Percentiles rank a stretch among this genome's conserved stretches.
These are phyloP conservation scores for Orchesella cincta DNA, from an alignment of 1,140 invertebrate genomes.

Conservation along the genomic window DNA sequence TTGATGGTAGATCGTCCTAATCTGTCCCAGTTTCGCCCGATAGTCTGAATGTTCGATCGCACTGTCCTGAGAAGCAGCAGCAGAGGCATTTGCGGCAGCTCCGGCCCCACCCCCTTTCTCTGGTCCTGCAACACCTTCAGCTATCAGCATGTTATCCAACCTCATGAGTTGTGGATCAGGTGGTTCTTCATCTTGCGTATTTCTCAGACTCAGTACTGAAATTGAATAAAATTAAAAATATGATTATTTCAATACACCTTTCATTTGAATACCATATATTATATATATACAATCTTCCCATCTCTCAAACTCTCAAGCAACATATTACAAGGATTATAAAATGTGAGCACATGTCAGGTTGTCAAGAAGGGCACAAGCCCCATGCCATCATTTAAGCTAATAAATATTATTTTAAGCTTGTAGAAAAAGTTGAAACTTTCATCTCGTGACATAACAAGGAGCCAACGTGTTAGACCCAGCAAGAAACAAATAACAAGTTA, in stretches of 20 bases:
- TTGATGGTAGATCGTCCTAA: conserved; percentile 98
- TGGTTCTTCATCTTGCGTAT: conserved; percentile 97
- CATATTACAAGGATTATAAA: not conserved
- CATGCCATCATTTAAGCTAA: not conserved
- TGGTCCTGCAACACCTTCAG: conserved; percentile 96
- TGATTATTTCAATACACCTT: no score
- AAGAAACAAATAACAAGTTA: no score
- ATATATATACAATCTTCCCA: not conserved
- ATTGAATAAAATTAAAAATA: conserved; percentile 52
- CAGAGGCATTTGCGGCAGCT: conserved; percentile 85
- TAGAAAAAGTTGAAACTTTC: no score
- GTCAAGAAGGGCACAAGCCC: conserved; percentile 1
- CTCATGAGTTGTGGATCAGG: conserved; percentile 98
- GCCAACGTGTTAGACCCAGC: no score
- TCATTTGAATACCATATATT: no score
- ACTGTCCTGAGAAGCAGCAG: conserved; percentile 66
- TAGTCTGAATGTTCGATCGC: conserved; percentile 99
- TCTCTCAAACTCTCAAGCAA: not conserved
- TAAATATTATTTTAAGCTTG: no score
- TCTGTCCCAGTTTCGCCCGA: conserved; percentile 97
- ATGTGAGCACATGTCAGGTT: not conserved
- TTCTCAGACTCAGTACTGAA: conserved; percentile 88
- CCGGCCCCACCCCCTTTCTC: conserved; percentile 93
- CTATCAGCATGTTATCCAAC: conserved; percentile 99
- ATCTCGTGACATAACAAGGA: no score